Evolutionary conservation across 1,140 invertebrate species (phyloP), one percentile per base, ranked within the genome.

Genomic region (Brachionus calyciflorus): DNA sequence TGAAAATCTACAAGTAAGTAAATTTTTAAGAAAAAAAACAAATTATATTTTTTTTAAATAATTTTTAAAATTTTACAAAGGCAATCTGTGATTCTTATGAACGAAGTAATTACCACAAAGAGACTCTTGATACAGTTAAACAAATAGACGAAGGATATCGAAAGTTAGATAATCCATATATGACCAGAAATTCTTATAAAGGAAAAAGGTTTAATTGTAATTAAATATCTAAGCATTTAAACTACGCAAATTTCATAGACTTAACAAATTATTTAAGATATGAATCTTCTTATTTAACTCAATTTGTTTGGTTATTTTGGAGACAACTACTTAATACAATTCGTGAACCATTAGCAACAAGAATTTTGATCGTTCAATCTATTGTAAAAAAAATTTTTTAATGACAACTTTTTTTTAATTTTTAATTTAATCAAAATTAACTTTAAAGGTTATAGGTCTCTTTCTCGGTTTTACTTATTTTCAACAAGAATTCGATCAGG

Each of bases 381-480:
- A 86, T 93, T 78, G 73, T 76, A 24, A 21, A n/a, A n/a, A n/a
- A n/a, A n/a, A 55, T 33, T 19, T 6, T 41, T 5, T 44, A 65
- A 44, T 21, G 21, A 10, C 2, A 1, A 4, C 2, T 46, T 65
- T 0, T 14, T 14, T 2, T 6, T 19, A 41, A 28, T 57, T 63
- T 41, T 17, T 28, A 10, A 26, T 12, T 76, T 44, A 76, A 63
- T 57, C 19, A 44, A n/a, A n/a, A n/a, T 24, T 65, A 57, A 5
- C n/a, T 5, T 19, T 21, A 30, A 40, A 44, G 37, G 89, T 94
- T 86, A 90, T 95, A 6, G 90, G 92, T 4, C 81, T 93, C 5
- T 82, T 96, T 4, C 89, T 98, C 78, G 93, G 93, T 4, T 82
- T 94, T 4, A 90, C 97, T 73, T 98, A 94, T 84, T 92, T 91